Percentiles rank a stretch among this genome's conserved stretches.
These are phyloP conservation scores for Chinchilla lanigera DNA, from an alignment of 2,113 vertebrate genomes.

Conservation along the genomic window DNA sequence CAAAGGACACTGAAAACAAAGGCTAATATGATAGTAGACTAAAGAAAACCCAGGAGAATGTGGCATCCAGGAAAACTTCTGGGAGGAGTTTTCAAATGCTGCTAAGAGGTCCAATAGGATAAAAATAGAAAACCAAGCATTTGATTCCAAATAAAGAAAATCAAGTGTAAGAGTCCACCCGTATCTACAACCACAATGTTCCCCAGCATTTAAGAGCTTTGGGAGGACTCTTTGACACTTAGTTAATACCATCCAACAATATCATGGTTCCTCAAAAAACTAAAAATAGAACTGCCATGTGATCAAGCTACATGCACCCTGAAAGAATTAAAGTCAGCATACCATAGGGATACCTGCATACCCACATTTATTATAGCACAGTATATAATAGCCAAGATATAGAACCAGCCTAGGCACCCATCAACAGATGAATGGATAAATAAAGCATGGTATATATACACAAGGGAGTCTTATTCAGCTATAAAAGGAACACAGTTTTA, in stretches of 20 bases:
- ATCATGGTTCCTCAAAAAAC: neutral
- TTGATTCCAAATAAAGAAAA: neutral
- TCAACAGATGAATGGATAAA: neutral
- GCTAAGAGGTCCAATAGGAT: neutral
- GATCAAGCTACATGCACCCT: neutral
- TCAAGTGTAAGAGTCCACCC: neutral
- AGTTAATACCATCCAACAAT: neutral
- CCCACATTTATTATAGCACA: neutral
- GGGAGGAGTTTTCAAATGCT: neutral
- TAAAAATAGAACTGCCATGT: neutral
- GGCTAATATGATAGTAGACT: neutral
- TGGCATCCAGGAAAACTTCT: neutral
- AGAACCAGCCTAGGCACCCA: neutral
- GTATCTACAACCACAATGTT: neutral
- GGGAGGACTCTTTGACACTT: neutral
- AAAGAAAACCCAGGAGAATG: neutral
- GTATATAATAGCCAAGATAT: neutral
- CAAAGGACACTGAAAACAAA: neutral
- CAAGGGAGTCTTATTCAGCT: neutral
- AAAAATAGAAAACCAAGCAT: neutral
- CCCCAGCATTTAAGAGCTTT: neutral
- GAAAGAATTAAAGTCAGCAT: neutral
- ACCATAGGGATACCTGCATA: neutral
- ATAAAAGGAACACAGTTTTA: neutral
- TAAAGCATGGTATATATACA: neutral